Base-by-base conservation (phyloP, 2,888 invertebrate genomes). In the Lasioglossum lativentre region DNA sequence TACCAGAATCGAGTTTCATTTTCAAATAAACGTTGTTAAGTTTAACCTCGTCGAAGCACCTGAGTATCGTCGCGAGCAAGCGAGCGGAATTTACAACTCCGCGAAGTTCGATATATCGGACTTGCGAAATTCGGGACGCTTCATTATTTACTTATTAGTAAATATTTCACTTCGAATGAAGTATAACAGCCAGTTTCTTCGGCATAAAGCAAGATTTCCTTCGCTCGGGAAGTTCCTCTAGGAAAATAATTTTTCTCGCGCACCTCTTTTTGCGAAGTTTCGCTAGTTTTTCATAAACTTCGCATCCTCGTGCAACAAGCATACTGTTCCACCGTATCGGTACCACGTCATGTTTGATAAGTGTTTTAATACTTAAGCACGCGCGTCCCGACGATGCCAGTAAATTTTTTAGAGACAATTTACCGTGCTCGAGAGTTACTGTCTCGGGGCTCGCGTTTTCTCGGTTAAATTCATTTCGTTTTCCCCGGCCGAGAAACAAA, bases 401-500 rank as follows among this genome's bases (percentile, higher is more conserved):
- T 30, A 34, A 73, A 34, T 78, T 73, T 47, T 79, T 63, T 30
- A 19, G 3, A 14, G 27, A 81, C 42, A 34, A 16, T 81, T 59
- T 10, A 16, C 30, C 34, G 14, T 3, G 19, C 19, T 14, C 16
- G 10, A 16, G 52, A 47, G 45, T 52, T 27, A 38, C 40, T 1
- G 40, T 27, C 40, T 56, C 73, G 6, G n/a, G 63, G 30, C 14
- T 56, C 73, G 70, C 56, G 14, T 70, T 74, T 82, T 40, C 66
- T 19, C 27, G 59, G 68, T 84, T 38, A 34, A 68, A 80, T 71
- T 74, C 73, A n/a, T 79, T 71, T 47, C 59, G 19, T 59, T 70
- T 52, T n/a, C 10, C 38, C 34, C 19, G 14, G 14, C 42, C 45
- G 4, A 59, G 80, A 63, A 80, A 80, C 85, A 84, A 85, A 84